Evolutionary conservation across 2,888 invertebrate genomes (phyloP).

Genomic region (Yponomeuta evonymella): DNA sequence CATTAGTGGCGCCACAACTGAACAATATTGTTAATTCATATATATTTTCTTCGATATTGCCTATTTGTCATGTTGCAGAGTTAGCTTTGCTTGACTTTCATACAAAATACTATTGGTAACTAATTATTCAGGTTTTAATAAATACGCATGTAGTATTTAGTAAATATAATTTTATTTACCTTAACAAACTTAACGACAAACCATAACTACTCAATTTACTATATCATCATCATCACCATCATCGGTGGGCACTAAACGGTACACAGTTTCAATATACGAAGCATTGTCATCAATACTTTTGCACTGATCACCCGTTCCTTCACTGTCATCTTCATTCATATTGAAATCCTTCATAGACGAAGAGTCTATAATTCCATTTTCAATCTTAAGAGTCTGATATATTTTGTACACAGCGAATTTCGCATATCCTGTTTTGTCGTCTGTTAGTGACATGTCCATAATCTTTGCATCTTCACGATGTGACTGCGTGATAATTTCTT

Average conservation of each 20-base stretch:
- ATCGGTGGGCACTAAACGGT: constrained; percentile 49
- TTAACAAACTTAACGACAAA: too few relatives aligned
- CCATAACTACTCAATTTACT: constrained; percentile 36
- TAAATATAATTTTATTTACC: background rate
- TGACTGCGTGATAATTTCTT: constrained; percentile 48
- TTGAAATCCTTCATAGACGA: constrained; percentile 54
- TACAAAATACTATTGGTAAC: background rate
- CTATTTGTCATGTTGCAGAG: too few relatives aligned
- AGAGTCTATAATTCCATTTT: constrained; percentile 49
- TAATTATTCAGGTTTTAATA: background rate
- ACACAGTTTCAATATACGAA: constrained; percentile 40
- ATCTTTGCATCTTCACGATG: constrained; percentile 31
- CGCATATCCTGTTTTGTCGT: constrained; percentile 45
- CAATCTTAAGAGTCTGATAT: constrained; percentile 45
- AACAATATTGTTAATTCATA: too few relatives aligned
- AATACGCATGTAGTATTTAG: background rate
- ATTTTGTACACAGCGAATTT: constrained; percentile 60
- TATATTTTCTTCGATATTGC: too few relatives aligned
- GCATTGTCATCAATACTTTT: constrained; percentile 26
- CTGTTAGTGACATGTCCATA: constrained; percentile 38
- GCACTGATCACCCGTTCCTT: constrained; percentile 22
- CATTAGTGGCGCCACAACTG: too few relatives aligned
- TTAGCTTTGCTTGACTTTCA: too few relatives aligned
- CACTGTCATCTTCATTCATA: constrained; percentile 29
- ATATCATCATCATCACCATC: constrained; percentile 39